Evolutionary conservation across 1,140 invertebrate species (phyloP).

Genomic region (Patella vulgata): DNA sequence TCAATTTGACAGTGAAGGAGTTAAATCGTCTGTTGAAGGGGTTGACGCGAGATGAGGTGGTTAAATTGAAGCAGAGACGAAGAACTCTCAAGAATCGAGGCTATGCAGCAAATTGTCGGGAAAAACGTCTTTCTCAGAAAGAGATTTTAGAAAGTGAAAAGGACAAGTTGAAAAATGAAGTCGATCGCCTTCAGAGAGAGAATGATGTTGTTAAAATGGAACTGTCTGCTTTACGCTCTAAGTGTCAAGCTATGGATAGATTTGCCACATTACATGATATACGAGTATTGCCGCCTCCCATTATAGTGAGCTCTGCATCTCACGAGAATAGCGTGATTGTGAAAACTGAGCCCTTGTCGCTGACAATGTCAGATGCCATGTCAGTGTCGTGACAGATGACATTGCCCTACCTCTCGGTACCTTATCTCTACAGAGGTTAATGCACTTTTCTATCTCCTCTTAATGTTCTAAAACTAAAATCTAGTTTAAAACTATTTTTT

Average conservation of each 20-base stretch:
- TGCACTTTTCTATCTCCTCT: too few relatives aligned
- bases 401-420: too few relatives aligned
- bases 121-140: slow-evolving; percentile 65
- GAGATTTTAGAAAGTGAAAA: slow-evolving; percentile 81
- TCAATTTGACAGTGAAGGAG: slow-evolving; percentile 91
- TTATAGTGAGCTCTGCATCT: slow-evolving; percentile 35
- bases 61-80: slow-evolving; percentile 93
- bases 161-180: slow-evolving; percentile 55
- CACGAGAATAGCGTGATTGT: slow-evolving; percentile 45
- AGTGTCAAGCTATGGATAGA: slow-evolving; percentile 58
- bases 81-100: slow-evolving; percentile 98
- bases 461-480: too few relatives aligned
- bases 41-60: slow-evolving; percentile 87
- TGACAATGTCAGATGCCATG: slow-evolving; percentile 1
- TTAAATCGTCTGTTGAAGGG: slow-evolving; percentile 95
- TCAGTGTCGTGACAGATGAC: too few relatives aligned
- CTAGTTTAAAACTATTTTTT: too few relatives aligned
- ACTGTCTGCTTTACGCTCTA: slow-evolving; percentile 54
- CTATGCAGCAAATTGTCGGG: slow-evolving; percentile 97
- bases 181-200: slow-evolving; percentile 57
- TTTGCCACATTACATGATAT: slow-evolving; percentile 60
- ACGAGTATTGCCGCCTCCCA: slow-evolving; percentile 44
- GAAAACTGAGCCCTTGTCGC: slow-evolving; percentile 45
- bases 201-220: slow-evolving; percentile 63
- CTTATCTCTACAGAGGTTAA: too few relatives aligned